These are phyloP conservation scores for Eupithecia abbreviata DNA, from an alignment of 2,888 invertebrate species.

Conservation along the genomic window DNA sequence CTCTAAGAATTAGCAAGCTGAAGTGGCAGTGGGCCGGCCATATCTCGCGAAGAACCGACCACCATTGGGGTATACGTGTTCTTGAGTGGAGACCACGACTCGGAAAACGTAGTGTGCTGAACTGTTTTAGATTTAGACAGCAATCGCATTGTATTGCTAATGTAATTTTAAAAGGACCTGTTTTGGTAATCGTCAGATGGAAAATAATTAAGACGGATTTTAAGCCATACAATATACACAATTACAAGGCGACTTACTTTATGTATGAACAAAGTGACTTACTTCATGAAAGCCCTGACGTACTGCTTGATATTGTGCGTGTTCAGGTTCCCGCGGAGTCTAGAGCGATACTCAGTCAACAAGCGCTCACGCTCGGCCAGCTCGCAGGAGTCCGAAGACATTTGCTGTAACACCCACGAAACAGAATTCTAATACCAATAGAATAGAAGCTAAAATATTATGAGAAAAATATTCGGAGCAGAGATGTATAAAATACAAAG, in stretches of 20 bases:
- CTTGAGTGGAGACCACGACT: no score
- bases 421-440: conserved; percentile 1
- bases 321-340: conserved; percentile 89
- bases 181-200: not conserved
- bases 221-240: no score
- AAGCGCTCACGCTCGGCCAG: conserved; percentile 88
- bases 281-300: conserved; percentile 93
- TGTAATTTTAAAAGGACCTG: not conserved
- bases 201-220: not conserved
- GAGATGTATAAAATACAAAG: not conserved
- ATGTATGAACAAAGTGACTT: conserved; percentile 55
- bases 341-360: conserved; percentile 89
- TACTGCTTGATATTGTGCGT: conserved; percentile 92
- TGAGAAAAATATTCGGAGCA: not conserved
- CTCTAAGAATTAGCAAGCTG: no score
- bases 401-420: conserved; percentile 62
- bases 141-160: not conserved
- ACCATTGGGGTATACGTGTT: no score
- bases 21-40: no score
- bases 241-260: no score
- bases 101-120: no score
- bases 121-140: not conserved
- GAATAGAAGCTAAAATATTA: not conserved
- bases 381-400: conserved; percentile 68
- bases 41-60: no score